phyloP scores from a whole-genome alignment of 2,888 invertebrate species.

The Craniophora ligustri region DNA sequence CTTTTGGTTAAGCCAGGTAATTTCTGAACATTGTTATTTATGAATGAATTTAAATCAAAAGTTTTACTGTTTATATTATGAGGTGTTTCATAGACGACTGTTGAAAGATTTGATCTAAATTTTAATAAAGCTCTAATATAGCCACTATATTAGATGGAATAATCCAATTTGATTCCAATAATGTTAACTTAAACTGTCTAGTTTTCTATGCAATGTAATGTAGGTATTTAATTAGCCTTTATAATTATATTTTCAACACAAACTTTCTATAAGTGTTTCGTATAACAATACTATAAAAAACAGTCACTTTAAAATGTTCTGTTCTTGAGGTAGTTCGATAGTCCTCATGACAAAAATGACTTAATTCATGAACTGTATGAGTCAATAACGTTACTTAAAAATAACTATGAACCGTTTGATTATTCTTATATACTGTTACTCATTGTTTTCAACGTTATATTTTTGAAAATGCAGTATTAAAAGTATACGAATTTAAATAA shows the following conservation, averaged over 20 bases:
- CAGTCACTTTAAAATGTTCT: background rate
- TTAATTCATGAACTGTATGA: background rate
- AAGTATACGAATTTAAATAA: background rate
- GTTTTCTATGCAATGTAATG: too few relatives aligned
- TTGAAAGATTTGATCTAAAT: too few relatives aligned
- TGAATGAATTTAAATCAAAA: too few relatives aligned
- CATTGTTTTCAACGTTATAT: background rate
- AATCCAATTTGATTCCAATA: too few relatives aligned
- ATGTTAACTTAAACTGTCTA: too few relatives aligned
- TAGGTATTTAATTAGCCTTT: too few relatives aligned
- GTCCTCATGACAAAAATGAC: background rate
- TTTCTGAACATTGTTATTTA: background rate
- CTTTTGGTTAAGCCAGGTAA: slow-evolving; percentile 82
- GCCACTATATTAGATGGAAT: too few relatives aligned
- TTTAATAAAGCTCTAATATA: too few relatives aligned
- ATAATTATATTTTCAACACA: too few relatives aligned
- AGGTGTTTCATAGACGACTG: too few relatives aligned
- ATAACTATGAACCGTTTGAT: background rate
- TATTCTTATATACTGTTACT: background rate
- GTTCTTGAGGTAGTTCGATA: background rate
- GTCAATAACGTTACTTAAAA: background rate
- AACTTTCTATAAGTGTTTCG: background rate
- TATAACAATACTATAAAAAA: background rate
- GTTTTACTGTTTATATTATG: too few relatives aligned
- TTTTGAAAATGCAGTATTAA: background rate